These are phyloP conservation scores for Chironomus riparius DNA, from an alignment of 2,888 invertebrate genomes.

Conservation along the genomic window DNA sequence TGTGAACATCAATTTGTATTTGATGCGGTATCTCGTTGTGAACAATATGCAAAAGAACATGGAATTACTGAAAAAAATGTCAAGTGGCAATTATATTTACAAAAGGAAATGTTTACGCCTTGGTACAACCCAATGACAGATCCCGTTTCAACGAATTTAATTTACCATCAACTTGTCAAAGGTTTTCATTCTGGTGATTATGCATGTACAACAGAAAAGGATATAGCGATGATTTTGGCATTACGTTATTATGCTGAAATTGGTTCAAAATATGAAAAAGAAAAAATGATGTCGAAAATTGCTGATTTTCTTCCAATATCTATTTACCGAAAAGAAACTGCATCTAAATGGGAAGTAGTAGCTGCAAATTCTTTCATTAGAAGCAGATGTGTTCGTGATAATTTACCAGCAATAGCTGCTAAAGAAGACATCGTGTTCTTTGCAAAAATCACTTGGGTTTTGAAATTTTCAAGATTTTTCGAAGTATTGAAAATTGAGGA, in stretches of 20 bases:
- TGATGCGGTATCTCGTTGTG: conserved; percentile 94
- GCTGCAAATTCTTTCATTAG: conserved; percentile 62
- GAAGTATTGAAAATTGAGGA: conserved; percentile 76
- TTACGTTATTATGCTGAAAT: conserved; percentile 84
- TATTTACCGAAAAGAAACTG: conserved; percentile 48
- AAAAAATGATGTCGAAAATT: conserved; percentile 34
- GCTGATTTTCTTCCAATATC: conserved; percentile 36
- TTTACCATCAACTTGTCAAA: conserved; percentile 78
- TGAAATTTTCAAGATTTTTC: conserved; percentile 88
- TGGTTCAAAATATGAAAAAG: conserved; percentile 51
- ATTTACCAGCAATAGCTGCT: conserved; percentile 56
- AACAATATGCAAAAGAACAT: conserved; percentile 88
- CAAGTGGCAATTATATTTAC: conserved; percentile 78
- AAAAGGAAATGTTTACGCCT: conserved; percentile 83
- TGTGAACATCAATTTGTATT: conserved; percentile 85
- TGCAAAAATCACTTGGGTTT: conserved; percentile 87
- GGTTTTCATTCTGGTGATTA: conserved; percentile 92
- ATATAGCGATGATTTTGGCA: conserved; percentile 79
- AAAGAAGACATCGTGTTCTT: conserved; percentile 87
- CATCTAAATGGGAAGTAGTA: conserved; percentile 61
- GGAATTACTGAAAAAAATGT: conserved; percentile 75
- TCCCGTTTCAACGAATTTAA: conserved; percentile 72
- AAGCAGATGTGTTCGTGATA: conserved; percentile 61
- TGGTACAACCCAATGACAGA: conserved; percentile 87
- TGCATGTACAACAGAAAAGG: conserved; percentile 70